Evolutionary conservation across 2,797 vertebrate species (phyloP).

Genomic region (Euthynnus affinis): DNA sequence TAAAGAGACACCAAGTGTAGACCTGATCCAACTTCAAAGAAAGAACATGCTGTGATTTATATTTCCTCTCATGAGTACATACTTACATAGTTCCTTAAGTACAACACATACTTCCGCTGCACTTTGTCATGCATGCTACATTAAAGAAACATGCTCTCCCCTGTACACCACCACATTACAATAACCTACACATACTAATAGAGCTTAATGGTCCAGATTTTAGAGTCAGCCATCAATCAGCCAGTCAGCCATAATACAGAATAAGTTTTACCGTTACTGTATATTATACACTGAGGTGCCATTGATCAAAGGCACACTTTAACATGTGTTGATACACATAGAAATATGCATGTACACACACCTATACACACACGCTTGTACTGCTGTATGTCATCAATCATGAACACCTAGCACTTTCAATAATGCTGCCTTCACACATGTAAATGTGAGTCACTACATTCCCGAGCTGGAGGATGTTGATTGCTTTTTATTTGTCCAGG

Average conservation of each 20-base stretch:
- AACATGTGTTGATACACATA: constrained; percentile 36
- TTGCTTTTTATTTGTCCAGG: constrained; percentile 71
- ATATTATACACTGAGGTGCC: constrained; percentile 59
- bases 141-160: constrained; percentile 56
- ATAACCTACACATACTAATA: constrained; percentile 63
- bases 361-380: constrained; percentile 13
- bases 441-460: constrained; percentile 61
- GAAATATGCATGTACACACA: constrained; percentile 32
- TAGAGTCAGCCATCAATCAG: constrained; percentile 72
- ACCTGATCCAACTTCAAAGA: not conserved
- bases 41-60: not conserved
- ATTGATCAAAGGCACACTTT: constrained; percentile 68
- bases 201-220: constrained; percentile 69
- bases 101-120: constrained; percentile 34
- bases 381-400: constrained; percentile 62
- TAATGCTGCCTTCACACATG: constrained; percentile 59
- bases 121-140: constrained; percentile 54
- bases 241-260: constrained; percentile 62
- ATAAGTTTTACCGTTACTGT: constrained; percentile 58
- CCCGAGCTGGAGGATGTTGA: constrained; percentile 60
- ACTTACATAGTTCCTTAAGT: not conserved
- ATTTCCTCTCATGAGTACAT: not conserved
- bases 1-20: not conserved
- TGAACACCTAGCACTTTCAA: constrained; percentile 43
- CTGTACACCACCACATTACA: constrained; percentile 64